These are phyloP conservation scores for Epizoanthus illoricatus DNA, from an alignment of 92 coral and sea anemone species.

Conservation along the genomic window DNA sequence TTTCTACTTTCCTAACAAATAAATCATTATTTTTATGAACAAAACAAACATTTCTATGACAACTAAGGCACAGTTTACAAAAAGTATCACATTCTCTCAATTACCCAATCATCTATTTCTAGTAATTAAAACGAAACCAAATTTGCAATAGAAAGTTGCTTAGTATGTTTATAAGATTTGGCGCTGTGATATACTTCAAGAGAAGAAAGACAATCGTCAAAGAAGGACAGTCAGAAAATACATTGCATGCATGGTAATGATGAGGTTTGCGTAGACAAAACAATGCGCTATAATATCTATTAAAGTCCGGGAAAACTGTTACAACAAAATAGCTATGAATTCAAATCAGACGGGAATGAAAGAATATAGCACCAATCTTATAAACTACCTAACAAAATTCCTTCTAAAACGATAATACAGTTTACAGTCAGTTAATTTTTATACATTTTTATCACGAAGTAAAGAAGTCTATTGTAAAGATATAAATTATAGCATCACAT, in stretches of 20 bases:
- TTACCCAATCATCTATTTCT: background rate
- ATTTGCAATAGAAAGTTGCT: background rate
- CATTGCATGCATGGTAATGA: background rate
- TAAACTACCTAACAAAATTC: too few relatives aligned
- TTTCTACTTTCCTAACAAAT: background rate
- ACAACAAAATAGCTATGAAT: too few relatives aligned
- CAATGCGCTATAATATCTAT: background rate
- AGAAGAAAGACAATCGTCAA: background rate
- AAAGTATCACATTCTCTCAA: background rate
- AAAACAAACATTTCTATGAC: background rate
- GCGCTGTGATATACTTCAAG: background rate
- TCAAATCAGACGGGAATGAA: too few relatives aligned
- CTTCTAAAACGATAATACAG: too few relatives aligned
- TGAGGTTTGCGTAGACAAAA: background rate
- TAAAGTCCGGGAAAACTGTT: too few relatives aligned
- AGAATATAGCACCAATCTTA: too few relatives aligned
- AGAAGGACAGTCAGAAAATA: background rate
- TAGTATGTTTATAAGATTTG: background rate
- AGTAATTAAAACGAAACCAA: background rate
- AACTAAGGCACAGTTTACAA: background rate
- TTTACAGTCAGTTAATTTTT: too few relatives aligned
- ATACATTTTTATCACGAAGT: too few relatives aligned
- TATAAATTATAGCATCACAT: too few relatives aligned
- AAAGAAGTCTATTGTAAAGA: too few relatives aligned
- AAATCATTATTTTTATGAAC: background rate